Evolutionary conservation across 1,140 invertebrate species (phyloP).

Genomic region (Ceratoteleas bidentatus): DNA sequence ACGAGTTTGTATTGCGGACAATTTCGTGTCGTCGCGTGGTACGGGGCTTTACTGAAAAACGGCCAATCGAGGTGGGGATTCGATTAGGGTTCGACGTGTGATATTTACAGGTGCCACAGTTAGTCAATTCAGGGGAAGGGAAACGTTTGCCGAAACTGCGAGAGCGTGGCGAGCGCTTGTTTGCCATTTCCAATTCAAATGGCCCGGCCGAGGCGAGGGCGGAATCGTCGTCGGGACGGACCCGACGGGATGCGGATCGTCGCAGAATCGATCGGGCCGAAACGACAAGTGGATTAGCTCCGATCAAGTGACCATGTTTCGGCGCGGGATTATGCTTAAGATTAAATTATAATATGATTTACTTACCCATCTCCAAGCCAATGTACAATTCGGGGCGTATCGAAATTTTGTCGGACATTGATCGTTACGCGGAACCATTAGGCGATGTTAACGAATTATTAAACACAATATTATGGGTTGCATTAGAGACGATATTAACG

Average conservation of each 20-base stretch:
- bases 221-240: no score
- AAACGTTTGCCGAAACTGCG: conserved; percentile 48
- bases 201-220: no score
- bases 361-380: conserved; percentile 78
- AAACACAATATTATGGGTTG: conserved; percentile 35
- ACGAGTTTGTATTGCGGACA: conserved; percentile 3
- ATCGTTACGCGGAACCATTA: conserved; percentile 35
- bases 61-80: conserved; percentile 47
- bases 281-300: background rate
- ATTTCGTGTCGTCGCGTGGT: background rate
- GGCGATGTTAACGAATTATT: conserved; percentile 37
- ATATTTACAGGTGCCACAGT: conserved; percentile 60
- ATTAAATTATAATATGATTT: conserved; percentile 58
- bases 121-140: conserved; percentile 38
- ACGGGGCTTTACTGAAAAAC: conserved; percentile 7
- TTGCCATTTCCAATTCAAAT: no score
- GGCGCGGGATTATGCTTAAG: conserved; percentile 1
- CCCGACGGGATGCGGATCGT: background rate
- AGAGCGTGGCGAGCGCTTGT: background rate
- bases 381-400: conserved; percentile 66
- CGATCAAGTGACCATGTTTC: background rate
- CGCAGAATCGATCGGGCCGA: background rate
- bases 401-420: conserved; percentile 27
- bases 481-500: conserved; percentile 47
- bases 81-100: conserved; percentile 24